Conservation (phyloP, 2,113 vertebrate species). For the Xenopus tropicalis region UCB_Xtro_10.0 CM004445.2:64453001-64453500, state of each 20-base stretch:
- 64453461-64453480: not conserved
- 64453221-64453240: not conserved
- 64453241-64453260: not conserved
- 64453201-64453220: too few relatives aligned
- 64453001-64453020: too few relatives aligned
- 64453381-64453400: slow-evolving; percentile 4
- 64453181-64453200: too few relatives aligned
- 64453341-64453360: slow-evolving; percentile 41
- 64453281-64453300: not conserved
- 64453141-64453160: too few relatives aligned
- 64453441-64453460: slow-evolving; percentile 30
- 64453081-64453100: too few relatives aligned
- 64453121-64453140: too few relatives aligned
- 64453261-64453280: not conserved
- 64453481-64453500: not conserved
- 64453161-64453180: too few relatives aligned
- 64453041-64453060: too few relatives aligned
- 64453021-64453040: too few relatives aligned
- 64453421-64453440: slow-evolving; percentile 35
- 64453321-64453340: slow-evolving; percentile 40
- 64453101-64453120: too few relatives aligned
- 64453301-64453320: slow-evolving; percentile 30
- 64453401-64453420: slow-evolving; percentile 13
- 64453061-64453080: too few relatives aligned
- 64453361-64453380: slow-evolving; percentile 31